Conservation (phyloP, 2,113 vertebrate genomes). For the Numida meleagris region DNA sequence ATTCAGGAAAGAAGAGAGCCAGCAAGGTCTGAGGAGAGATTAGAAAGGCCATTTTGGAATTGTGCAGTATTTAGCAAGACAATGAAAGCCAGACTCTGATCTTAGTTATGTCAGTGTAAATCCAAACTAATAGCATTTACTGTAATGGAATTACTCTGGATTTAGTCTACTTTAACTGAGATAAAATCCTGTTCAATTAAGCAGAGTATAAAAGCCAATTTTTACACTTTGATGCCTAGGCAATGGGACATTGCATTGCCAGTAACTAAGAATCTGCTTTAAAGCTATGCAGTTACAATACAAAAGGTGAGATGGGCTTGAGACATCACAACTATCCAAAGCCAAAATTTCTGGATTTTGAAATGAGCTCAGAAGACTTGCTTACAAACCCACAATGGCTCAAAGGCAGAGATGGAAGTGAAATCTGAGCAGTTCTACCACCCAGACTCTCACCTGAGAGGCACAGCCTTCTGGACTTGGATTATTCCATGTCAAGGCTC, state of each 20-base stretch:
- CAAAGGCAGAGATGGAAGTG: neutral
- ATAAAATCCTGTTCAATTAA: neutral
- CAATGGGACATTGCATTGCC: neutral
- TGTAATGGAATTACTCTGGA: neutral
- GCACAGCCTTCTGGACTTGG: neutral
- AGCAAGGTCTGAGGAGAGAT: neutral
- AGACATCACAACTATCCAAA: neutral
- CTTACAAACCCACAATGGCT: neutral
- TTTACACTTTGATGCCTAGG: neutral
- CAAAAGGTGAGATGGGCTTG: neutral
- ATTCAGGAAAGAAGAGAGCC: slow-evolving; percentile 25
- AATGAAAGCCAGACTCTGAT: slow-evolving; percentile 28
- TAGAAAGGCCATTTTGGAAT: neutral
- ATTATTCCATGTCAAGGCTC: neutral
- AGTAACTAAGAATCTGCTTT: neutral
- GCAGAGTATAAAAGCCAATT: neutral
- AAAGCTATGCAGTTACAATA: neutral
- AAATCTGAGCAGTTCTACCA: neutral
- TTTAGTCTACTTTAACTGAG: slow-evolving; percentile 22
- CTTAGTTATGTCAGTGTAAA: slow-evolving; percentile 52
- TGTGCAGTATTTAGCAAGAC: neutral
- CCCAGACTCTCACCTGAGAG: neutral
- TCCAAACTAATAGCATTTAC: slow-evolving; percentile 27
- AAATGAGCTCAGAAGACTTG: neutral
- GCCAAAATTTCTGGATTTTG: neutral